A percentile compares a stretch with the other conserved stretches of the same genome.
These are phyloP conservation scores for Cyclura pinguis DNA, from an alignment of 2,797 vertebrate genomes.

Conservation along the genomic window DNA sequence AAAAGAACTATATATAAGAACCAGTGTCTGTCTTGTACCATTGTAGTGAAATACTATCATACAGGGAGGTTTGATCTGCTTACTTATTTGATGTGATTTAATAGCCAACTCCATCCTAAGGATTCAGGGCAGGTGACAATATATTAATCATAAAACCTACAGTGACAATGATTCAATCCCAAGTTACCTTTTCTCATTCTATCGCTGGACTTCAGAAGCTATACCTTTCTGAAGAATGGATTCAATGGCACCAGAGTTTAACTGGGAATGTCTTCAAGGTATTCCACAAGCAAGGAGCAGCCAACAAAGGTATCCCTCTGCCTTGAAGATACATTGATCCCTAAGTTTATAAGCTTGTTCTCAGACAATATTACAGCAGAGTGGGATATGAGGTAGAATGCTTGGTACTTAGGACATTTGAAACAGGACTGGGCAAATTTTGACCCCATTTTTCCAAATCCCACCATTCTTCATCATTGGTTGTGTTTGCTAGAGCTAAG, in stretches of 20 bases:
- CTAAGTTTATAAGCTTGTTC: not conserved
- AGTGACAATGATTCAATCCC: not conserved
- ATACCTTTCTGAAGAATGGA: not conserved
- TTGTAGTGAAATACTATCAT: not conserved
- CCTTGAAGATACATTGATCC: too few species aligned
- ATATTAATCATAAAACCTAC: not conserved
- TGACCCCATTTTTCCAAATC: too few species aligned
- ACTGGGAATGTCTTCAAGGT: too few species aligned
- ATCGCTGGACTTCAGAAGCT: not conserved
- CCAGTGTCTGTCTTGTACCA: not conserved
- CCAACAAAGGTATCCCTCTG: too few species aligned
- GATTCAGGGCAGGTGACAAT: not conserved
- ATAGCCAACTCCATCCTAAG: conserved; percentile 1
- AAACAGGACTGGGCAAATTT: too few species aligned
- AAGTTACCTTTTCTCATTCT: not conserved
- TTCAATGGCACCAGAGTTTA: not conserved
- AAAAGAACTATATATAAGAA: not conserved
- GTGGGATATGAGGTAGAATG: too few species aligned
- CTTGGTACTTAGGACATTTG: too few species aligned
- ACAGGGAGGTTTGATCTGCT: not conserved
- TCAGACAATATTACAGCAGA: not conserved
- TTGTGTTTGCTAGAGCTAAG: not conserved
- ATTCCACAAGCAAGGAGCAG: not conserved
- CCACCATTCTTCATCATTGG: not conserved
- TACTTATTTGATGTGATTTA: not conserved